Conservation (phyloP, 2,113 vertebrate species). For the Carettochelys insculpta region DNA sequence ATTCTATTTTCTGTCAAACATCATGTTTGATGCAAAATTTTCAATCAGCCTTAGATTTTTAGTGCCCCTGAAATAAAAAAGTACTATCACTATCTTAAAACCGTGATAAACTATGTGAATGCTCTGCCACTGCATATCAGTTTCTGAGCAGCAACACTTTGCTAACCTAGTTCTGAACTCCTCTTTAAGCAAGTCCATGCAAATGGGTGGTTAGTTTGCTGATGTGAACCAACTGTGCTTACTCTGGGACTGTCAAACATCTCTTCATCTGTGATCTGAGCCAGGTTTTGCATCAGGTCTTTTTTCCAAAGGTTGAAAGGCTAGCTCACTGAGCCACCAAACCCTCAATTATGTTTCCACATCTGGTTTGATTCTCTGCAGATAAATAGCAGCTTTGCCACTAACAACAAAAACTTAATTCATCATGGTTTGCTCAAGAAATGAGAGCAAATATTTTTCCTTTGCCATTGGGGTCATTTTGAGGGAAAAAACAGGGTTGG, state of each 20-base stretch:
- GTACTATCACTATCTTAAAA: not conserved
- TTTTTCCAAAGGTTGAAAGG: constrained; percentile 47
- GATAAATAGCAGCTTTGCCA: constrained; percentile 79
- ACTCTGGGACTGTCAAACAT: not conserved
- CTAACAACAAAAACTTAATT: constrained; percentile 82
- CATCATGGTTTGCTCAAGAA: constrained; percentile 76
- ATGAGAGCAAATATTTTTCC: constrained; percentile 80
- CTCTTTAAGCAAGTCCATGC: not conserved
- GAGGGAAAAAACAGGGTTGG: constrained; percentile 74
- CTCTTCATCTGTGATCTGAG: not conserved
- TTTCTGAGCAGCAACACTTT: not conserved
- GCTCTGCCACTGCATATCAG: not conserved
- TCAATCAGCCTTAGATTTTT: not conserved
- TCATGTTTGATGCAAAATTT: not conserved
- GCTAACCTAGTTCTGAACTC: not conserved
- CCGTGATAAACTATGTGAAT: not conserved
- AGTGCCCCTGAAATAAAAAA: not conserved
- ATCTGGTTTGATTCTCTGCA: constrained; percentile 79
- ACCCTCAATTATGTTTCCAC: constrained; percentile 65
- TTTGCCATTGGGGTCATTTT: constrained; percentile 76
- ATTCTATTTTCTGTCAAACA: not conserved
- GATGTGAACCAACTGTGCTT: rapidly evolving
- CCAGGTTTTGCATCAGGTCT: not conserved
- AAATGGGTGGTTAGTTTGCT: not conserved
- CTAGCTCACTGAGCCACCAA: constrained; percentile 48